Conservation (phyloP, 53 echinoderm and acorn worm genomes). For the Pentamera pediparva region DNA sequence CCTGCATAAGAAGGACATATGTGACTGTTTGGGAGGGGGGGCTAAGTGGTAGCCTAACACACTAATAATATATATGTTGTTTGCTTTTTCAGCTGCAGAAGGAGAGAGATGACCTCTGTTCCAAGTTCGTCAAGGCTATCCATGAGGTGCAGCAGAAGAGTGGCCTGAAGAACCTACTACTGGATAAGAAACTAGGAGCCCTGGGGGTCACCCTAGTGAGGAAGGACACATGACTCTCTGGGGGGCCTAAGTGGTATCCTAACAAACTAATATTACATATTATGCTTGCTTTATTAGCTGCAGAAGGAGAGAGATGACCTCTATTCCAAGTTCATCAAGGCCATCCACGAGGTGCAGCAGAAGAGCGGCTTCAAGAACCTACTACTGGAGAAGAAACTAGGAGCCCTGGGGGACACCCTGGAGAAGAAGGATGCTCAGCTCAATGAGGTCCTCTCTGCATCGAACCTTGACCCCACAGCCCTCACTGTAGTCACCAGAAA, state of each 20-base stretch:
- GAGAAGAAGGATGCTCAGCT: constrained; percentile 99
- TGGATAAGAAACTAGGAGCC: constrained; percentile 91
- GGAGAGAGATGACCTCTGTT: constrained; percentile 83
- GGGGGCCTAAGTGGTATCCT: no score
- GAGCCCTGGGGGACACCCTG: constrained; percentile 82
- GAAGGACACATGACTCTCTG: constrained; percentile 90
- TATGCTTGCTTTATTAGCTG: no score
- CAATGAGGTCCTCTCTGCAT: constrained; percentile 94
- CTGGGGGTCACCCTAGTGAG: constrained; percentile 86
- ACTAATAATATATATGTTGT: background rate
- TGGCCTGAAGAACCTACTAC: constrained; percentile 77
- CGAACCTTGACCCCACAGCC: constrained; percentile 91
- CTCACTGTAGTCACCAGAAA: constrained; percentile 96
- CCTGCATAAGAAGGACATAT: constrained; percentile 92
- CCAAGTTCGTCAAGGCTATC: constrained; percentile 91
- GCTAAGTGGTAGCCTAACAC: no score
- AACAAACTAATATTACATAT: no score
- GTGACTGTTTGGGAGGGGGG: constrained; percentile 83
- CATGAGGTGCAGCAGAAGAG: constrained; percentile 92
- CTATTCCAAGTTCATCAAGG: constrained; percentile 93
- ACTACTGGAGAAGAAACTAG: constrained; percentile 92
- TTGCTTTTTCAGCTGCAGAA: constrained; percentile 57
- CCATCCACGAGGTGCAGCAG: constrained; percentile 93
- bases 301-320: constrained; percentile 89
- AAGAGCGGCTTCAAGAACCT: constrained; percentile 95